A percentile compares a stretch with the other conserved stretches of the same genome.
phyloP scores from a whole-genome alignment of 2,888 invertebrate genomes.

The Ommatoiulus sabulosus region DNA sequence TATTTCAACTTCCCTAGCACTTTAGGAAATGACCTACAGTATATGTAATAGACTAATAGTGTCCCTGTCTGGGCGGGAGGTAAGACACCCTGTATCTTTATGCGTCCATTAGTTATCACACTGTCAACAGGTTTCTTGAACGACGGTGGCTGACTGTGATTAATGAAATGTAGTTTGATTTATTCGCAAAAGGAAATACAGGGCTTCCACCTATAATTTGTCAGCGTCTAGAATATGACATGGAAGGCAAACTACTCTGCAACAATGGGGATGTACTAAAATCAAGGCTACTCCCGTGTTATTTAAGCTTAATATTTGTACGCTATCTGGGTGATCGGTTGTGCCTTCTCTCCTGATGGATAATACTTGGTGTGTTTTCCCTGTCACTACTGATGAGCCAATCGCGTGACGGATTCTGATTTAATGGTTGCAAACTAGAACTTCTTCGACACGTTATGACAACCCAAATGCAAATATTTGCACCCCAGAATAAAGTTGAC shows the following conservation, averaged over 20 bases:
- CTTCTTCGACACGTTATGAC: not conserved
- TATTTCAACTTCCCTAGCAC: too few relatives aligned
- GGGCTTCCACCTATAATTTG: conserved; percentile 9
- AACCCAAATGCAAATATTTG: conserved; percentile 9
- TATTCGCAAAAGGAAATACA: not conserved
- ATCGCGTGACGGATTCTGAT: not conserved
- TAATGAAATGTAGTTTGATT: conserved; percentile 11
- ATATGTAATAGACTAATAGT: too few relatives aligned
- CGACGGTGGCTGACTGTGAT: not conserved
- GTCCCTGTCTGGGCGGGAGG: too few relatives aligned
- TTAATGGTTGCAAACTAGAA: not conserved
- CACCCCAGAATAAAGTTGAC: not conserved
- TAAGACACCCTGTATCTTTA: too few relatives aligned
- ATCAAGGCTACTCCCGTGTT: not conserved
- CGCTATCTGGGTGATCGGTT: not conserved
- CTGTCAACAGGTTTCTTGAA: conserved; percentile 9
- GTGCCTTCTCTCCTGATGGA: not conserved
- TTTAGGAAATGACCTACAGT: too few relatives aligned
- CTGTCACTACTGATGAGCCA: conserved; percentile 16
- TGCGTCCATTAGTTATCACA: not conserved
- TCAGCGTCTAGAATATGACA: not conserved
- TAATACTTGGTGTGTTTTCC: conserved; percentile 8
- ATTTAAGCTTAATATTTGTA: not conserved
- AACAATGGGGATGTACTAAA: not conserved
- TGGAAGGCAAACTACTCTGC: not conserved